Conservation (phyloP, 2,888 invertebrate species). For the Neoascia interrupta region DNA sequence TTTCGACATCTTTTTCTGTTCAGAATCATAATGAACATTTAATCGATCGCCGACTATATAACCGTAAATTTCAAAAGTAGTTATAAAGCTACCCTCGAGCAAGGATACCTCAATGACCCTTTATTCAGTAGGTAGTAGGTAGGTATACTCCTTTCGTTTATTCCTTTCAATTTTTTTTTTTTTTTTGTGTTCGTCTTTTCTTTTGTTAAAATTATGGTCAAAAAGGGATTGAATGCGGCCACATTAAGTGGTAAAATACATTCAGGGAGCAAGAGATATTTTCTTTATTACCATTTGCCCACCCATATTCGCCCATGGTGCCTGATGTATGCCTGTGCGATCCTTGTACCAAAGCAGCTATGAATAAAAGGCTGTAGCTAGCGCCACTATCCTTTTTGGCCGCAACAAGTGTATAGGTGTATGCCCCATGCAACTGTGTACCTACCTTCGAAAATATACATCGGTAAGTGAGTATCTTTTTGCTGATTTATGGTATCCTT, state of each 20-base stretch:
- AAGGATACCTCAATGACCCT: slow-evolving; percentile 42
- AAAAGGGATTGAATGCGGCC: slow-evolving; percentile 44
- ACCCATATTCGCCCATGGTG: not conserved
- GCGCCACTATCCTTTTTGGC: not conserved
- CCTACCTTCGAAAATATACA: not conserved
- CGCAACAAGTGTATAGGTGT: slow-evolving; percentile 25
- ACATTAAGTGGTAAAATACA: slow-evolving; percentile 44
- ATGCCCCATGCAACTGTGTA: not conserved
- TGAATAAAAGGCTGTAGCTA: slow-evolving; percentile 21
- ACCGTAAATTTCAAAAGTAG: slow-evolving; percentile 45
- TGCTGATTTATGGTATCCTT: slow-evolving; percentile 15
- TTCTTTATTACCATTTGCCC: slow-evolving; percentile 27
- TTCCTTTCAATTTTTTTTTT: slow-evolving; percentile 14
- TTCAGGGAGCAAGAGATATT: slow-evolving; percentile 9
- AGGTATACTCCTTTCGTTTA: too few relatives aligned
- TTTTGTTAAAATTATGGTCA: slow-evolving; percentile 38
- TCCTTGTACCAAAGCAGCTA: slow-evolving; percentile 1
- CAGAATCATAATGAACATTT: slow-evolving; percentile 45
- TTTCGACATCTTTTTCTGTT: not conserved
- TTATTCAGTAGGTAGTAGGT: slow-evolving; percentile 1
- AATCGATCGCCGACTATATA: slow-evolving; percentile 43
- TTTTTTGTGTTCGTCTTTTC: slow-evolving; percentile 5
- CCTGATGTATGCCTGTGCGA: not conserved
- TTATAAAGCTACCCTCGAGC: slow-evolving; percentile 32
- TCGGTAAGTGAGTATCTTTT: too few relatives aligned